These are phyloP conservation scores for Tachysurus vachellii DNA, from an alignment of 2,113 vertebrate species.

Conservation along the genomic window DNA sequence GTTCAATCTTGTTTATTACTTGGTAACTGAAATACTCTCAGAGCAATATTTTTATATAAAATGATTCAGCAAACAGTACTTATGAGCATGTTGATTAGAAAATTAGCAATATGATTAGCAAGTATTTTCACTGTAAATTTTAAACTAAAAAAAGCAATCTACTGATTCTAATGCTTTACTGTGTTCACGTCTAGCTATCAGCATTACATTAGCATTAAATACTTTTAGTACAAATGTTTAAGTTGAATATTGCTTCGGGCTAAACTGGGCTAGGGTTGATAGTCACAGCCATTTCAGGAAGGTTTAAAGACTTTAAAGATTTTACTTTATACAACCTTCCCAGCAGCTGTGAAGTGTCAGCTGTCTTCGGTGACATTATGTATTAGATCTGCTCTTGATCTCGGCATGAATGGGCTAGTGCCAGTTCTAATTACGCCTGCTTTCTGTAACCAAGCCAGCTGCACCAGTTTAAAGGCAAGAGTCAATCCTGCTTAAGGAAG, in stretches of 20 bases:
- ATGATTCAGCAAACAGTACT: too few species aligned
- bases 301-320: background rate
- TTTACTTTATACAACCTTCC: background rate
- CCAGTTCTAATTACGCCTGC: background rate
- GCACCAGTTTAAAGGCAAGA: slow-evolving; percentile 9
- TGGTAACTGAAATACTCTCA: background rate
- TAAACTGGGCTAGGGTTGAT: background rate
- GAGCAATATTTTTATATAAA: background rate
- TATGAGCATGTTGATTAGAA: too few species aligned
- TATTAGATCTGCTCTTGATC: slow-evolving; percentile 39
- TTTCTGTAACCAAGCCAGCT: slow-evolving; percentile 2
- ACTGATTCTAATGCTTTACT: background rate
- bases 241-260: background rate
- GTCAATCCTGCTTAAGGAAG: background rate
- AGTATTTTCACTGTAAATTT: background rate
- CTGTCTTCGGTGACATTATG: background rate
- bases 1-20: too few species aligned
- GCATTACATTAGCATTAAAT: background rate
- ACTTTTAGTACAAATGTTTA: background rate
- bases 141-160: background rate
- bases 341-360: background rate
- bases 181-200: background rate
- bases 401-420: slow-evolving; percentile 4
- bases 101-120: too few species aligned
- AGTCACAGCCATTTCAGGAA: background rate